Evolutionary conservation across 1,140 invertebrate genomes (phyloP).

Genomic region (Bombus consobrinus): DNA sequence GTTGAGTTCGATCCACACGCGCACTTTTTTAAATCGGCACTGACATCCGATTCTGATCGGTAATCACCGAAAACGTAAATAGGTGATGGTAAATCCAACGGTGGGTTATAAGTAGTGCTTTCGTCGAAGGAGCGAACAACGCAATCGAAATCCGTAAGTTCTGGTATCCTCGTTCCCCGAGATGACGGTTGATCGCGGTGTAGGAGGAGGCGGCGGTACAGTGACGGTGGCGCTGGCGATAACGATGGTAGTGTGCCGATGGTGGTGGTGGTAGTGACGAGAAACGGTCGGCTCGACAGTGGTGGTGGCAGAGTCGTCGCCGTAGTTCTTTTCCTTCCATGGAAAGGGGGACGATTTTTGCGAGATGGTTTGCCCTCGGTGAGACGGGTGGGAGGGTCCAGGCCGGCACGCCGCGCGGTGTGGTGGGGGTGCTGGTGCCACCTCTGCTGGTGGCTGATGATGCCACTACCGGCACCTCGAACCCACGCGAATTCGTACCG

Average conservation of each 20-base stretch:
- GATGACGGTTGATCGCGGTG: constrained; percentile 68
- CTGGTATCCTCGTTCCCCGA: constrained; percentile 64
- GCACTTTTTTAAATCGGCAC: constrained; percentile 30
- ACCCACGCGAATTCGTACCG: constrained; percentile 59
- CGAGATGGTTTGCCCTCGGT: constrained; percentile 79
- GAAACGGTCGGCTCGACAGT: constrained; percentile 61
- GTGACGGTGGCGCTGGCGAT: constrained; percentile 65
- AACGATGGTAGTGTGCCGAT: constrained; percentile 69
- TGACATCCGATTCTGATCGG: constrained; percentile 1
- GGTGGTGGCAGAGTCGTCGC: constrained; percentile 77
- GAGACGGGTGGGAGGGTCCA: constrained; percentile 79
- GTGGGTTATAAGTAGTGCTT: constrained; percentile 8
- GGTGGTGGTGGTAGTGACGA: constrained; percentile 62
- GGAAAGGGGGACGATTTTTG: constrained; percentile 84
- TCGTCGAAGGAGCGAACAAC: constrained; percentile 70
- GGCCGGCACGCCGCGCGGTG: constrained; percentile 70
- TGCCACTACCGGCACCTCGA: constrained; percentile 60
- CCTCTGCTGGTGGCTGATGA: constrained; percentile 68
- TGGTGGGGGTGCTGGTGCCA: constrained; percentile 73
- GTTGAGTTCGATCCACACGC: constrained; percentile 4
- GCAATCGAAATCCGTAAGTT: constrained; percentile 60
- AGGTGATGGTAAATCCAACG: background rate
- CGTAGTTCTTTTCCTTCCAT: constrained; percentile 78
- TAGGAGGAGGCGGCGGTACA: constrained; percentile 64
- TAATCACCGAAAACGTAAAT: constrained; percentile 19